Evolutionary conservation across 2,797 vertebrate species (phyloP).

Genomic region (Rhinatrema bivittatum): DNA sequence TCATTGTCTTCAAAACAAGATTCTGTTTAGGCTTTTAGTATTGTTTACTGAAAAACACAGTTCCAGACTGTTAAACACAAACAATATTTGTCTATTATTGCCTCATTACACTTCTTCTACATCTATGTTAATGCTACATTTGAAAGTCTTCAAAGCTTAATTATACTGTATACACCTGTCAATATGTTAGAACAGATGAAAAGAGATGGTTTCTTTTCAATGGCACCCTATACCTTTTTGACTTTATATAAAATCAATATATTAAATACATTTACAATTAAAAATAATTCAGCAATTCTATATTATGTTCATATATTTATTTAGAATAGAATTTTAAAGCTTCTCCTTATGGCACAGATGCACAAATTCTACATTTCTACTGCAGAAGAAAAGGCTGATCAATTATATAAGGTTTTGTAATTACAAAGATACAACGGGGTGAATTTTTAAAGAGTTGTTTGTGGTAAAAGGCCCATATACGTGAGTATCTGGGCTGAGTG

Average conservation of each 20-base stretch:
- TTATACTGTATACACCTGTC: conserved; percentile 30
- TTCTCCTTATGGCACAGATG: conserved; percentile 33
- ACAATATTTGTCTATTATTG: conserved; percentile 15
- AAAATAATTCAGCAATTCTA: conserved; percentile 4
- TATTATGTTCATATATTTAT: conserved; percentile 4
- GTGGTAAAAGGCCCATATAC: too few relatives aligned
- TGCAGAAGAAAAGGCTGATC: conserved; percentile 42
- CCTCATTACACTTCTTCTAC: conserved; percentile 26
- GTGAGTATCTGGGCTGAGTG: too few relatives aligned
- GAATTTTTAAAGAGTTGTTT: too few relatives aligned
- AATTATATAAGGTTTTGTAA: conserved; percentile 42
- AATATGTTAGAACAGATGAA: conserved; percentile 26
- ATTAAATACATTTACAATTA: too few relatives aligned
- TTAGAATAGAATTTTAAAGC: conserved; percentile 9
- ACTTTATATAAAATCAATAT: too few relatives aligned
- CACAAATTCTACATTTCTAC: conserved; percentile 37
- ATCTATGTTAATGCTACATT: too few relatives aligned
- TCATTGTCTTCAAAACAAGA: too few relatives aligned
- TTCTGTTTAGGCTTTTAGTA: conserved; percentile 19
- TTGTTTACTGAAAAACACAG: conserved; percentile 18
- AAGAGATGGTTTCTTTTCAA: conserved; percentile 4
- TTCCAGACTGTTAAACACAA: conserved; percentile 29
- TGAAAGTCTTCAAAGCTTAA: too few relatives aligned
- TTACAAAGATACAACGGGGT: too few relatives aligned
- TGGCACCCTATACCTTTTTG: too few relatives aligned